Evolutionary conservation across 1,140 invertebrate species (phyloP).

Genomic region (Pseudomyrmex sp.): DNA sequence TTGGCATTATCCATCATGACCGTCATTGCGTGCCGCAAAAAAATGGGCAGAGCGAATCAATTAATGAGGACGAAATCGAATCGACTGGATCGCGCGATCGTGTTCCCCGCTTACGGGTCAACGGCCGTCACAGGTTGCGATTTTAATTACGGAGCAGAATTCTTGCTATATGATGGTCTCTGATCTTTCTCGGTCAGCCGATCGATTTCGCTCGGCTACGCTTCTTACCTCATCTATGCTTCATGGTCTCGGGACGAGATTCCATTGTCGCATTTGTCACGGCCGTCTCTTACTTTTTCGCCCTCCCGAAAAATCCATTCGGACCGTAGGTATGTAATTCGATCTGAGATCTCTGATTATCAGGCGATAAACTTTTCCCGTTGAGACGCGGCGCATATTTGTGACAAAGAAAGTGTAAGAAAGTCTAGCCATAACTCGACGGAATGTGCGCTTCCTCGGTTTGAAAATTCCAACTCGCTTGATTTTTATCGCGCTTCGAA

Average conservation of each 20-base stretch:
- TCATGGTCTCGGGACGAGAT: conserved; percentile 51
- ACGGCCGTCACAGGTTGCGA: conserved; percentile 25
- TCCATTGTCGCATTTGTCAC: conserved; percentile 62
- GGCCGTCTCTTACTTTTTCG: not conserved
- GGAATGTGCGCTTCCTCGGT: conserved; percentile 1
- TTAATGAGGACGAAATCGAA: not conserved
- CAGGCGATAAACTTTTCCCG: not conserved
- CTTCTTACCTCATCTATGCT: conserved; percentile 25
- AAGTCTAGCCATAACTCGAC: conserved; percentile 48
- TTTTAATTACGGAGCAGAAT: conserved; percentile 59
- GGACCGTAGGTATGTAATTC: conserved; percentile 6
- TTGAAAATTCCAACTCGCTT: conserved; percentile 25
- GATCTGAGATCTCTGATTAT: conserved; percentile 33
- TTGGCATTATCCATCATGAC: no score
- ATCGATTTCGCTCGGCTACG: conserved; percentile 3
- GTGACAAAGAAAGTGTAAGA: conserved; percentile 64
- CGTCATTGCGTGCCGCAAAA: not conserved
- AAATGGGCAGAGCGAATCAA: not conserved
- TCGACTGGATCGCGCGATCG: not conserved
- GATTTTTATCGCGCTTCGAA: no score
- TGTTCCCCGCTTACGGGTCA: conserved; percentile 17
- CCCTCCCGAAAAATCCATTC: conserved; percentile 22
- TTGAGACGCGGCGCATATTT: not conserved
- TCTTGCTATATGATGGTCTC: not conserved
- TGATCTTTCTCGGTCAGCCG: conserved; percentile 9